A percentile compares a stretch with the other conserved stretches of the same genome.
Conservation (phyloP, 2,888 invertebrate species). For the Noctua janthina region DNA sequence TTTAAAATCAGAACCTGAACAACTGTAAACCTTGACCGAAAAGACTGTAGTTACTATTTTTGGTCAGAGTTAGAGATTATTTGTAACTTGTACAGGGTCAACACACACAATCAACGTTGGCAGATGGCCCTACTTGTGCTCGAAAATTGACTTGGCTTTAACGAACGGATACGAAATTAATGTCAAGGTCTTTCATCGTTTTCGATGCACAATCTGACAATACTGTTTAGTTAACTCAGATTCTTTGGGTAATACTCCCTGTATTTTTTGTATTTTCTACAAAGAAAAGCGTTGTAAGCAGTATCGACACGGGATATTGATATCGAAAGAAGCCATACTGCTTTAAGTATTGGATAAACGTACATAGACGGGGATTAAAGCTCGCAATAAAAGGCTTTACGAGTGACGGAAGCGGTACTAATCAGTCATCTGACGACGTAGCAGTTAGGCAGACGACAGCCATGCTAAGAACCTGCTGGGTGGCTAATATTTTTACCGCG, state of each 20-base stretch:
- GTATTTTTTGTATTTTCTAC: neutral
- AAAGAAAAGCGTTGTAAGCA: conserved; percentile 4
- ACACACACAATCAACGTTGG: conserved; percentile 3
- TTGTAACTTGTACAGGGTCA: conserved; percentile 7
- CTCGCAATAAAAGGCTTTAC: neutral
- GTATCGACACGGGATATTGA: conserved; percentile 26
- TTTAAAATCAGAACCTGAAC: neutral
- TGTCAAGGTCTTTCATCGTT: conserved; percentile 13
- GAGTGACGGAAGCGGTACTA: neutral
- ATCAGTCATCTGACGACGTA: neutral
- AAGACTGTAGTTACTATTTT: neutral
- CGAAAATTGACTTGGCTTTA: conserved; percentile 15
- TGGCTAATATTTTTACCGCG: neutral
- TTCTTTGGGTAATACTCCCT: neutral
- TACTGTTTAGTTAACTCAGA: neutral
- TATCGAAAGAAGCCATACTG: conserved; percentile 57
- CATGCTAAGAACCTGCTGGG: neutral
- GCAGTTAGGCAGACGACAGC: neutral
- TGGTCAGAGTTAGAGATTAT: neutral
- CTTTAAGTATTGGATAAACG: conserved; percentile 28
- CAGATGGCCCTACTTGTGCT: conserved; percentile 17
- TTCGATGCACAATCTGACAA: neutral
- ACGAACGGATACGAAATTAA: conserved; percentile 22
- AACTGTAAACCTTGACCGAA: neutral
- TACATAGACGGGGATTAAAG: conserved; percentile 17